These are phyloP conservation scores for Euura saliciscinereae DNA, from an alignment of 1,140 invertebrate species.

Conservation along the genomic window DNA sequence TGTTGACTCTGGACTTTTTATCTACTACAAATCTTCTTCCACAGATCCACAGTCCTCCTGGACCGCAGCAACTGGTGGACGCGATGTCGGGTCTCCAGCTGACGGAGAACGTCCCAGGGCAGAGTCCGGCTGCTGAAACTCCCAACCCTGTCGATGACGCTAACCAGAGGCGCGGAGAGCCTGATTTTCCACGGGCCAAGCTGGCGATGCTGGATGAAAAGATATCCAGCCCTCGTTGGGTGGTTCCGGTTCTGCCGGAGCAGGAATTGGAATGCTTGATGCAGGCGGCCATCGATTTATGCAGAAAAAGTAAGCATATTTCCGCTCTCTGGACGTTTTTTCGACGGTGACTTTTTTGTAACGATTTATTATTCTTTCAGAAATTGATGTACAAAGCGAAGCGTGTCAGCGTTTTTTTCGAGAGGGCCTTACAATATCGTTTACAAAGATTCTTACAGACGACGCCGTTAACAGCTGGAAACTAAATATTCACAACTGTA, in stretches of 20 bases:
- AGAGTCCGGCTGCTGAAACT: conserved; percentile 46
- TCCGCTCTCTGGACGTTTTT: neutral
- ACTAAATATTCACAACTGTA: conserved; percentile 94
- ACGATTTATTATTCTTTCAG: conserved; percentile 56
- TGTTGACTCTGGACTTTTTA: too few species aligned
- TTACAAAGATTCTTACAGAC: conserved; percentile 97
- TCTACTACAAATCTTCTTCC: neutral
- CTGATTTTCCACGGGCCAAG: conserved; percentile 86
- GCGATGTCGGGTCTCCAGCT: conserved; percentile 55
- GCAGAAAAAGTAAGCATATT: conserved; percentile 69
- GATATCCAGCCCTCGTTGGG: conserved; percentile 93
- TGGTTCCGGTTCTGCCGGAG: conserved; percentile 94
- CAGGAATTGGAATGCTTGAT: conserved; percentile 93
- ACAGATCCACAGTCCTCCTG: conserved; percentile 58
- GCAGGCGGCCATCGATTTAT: conserved; percentile 86
- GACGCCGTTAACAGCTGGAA: conserved; percentile 98
- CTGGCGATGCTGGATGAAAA: conserved; percentile 91
- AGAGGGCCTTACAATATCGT: conserved; percentile 93
- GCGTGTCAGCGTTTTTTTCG: conserved; percentile 94
- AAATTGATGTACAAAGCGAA: conserved; percentile 86
- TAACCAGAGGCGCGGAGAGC: conserved; percentile 61
- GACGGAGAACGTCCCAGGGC: conserved; percentile 50
- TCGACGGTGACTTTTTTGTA: neutral
- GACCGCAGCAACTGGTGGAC: conserved; percentile 55
- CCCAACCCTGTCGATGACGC: conserved; percentile 51